A percentile compares a stretch with the other conserved stretches of the same genome.
phyloP scores from a whole-genome alignment of 2,888 invertebrate genomes.

The Megaustenia siamemsis region DNA sequence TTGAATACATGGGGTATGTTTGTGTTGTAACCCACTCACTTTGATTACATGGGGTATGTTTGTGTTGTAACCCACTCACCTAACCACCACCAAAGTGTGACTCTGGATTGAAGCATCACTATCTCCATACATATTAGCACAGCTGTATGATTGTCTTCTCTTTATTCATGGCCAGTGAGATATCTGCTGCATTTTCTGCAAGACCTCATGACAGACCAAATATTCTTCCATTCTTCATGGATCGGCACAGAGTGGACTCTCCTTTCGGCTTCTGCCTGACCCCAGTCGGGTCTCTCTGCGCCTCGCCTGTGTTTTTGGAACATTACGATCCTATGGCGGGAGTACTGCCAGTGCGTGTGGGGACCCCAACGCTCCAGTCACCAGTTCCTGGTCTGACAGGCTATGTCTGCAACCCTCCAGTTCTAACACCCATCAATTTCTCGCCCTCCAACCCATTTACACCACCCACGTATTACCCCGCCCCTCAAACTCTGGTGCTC shows the following conservation, averaged over 20 bases:
- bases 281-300: conserved; percentile 34
- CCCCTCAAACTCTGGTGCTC: not conserved
- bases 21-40: too few relatives aligned
- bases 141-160: conserved; percentile 4
- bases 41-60: too few relatives aligned
- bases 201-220: not conserved
- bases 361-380: conserved; percentile 4
- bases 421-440: not conserved
- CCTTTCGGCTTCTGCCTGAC: conserved; percentile 28
- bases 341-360: not conserved
- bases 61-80: too few relatives aligned
- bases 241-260: conserved; percentile 9
- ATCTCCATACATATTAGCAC: too few relatives aligned
- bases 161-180: not conserved
- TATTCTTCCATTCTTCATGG: not conserved
- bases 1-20: too few relatives aligned
- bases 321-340: conserved; percentile 21
- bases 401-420: not conserved
- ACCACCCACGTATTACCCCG: not conserved
- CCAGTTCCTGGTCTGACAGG: not conserved
- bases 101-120: too few relatives aligned
- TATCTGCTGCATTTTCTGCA: not conserved
- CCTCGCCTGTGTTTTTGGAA: conserved; percentile 35
- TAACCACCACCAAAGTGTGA: too few relatives aligned
- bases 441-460: not conserved